Base-by-base conservation (phyloP, 2,113 vertebrate species). In the Malurus melanocephalus region DNA sequence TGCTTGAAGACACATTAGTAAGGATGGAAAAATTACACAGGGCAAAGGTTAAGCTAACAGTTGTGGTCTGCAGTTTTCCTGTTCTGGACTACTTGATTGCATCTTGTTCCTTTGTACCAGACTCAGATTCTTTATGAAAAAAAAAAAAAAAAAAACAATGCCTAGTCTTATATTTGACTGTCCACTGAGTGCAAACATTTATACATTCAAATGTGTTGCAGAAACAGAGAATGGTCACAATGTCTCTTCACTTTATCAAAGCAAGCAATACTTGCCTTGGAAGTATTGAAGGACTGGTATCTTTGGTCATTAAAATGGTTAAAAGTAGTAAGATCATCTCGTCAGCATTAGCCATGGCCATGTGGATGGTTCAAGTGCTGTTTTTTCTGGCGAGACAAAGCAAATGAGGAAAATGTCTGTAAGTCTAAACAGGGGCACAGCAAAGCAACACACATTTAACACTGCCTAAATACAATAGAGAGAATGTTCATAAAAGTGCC, bases 1-100 rank as follows among this genome's bases (percentile, higher is more conserved):
- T 92, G 72, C 76, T 96, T 84, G 94, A 96, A 96, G 90, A 95
- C 52, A 62, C 68, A 74, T 94, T 94, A 92, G 92, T 91, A 87
- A 89, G 56, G 48, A 75, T 74, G 80, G 88, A 93, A 95, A 95
- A 95, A 91, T 76, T 85, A 74, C 46, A 71, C 68, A 64, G 64
- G 87, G 73, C 51, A 82, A 80, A 93, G 86, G 49, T 95, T 94
- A 96, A 81, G 46, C 62, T 81, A 89, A 86, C 59, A 43, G 91
- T 76, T 55, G 85, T 89, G 43, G 61, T 75, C 78, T 88, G 38
- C 38, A 80, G 66, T 85, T 94, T 92, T 93, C 45, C 52, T 33
- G 49, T 94, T 94, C 75, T 77, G 78, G 53, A 45, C 38, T 57
- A 21, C 21, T 43, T 66, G 80, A 62, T 51, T 86, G 67, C 84